Conservation (phyloP, 53 echinoderm and acorn worm species). For the Temnopleurus reevesii region DNA sequence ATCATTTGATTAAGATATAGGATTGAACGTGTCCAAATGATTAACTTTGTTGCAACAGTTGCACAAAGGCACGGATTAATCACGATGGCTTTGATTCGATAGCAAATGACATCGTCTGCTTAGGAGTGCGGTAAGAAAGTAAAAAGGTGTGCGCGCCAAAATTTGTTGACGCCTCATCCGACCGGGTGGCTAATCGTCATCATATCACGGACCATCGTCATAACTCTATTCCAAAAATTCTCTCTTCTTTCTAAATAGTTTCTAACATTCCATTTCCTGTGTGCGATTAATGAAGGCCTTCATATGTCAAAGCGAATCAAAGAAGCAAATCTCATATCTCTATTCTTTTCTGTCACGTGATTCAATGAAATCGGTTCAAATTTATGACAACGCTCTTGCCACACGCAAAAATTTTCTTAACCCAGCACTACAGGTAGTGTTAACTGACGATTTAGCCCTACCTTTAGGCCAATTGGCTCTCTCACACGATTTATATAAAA, state of each 20-base stretch:
- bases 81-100: background rate
- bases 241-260: conserved; percentile 53
- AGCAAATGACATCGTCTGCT: conserved; percentile 28
- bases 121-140: background rate
- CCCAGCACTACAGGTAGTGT: no score
- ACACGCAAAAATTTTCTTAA: no score
- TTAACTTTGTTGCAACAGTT: background rate
- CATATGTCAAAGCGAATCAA: conserved; percentile 44
- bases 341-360: conserved; percentile 22
- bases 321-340: conserved; percentile 43
- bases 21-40: no score
- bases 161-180: conserved; percentile 14
- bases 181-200: conserved; percentile 17
- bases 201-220: background rate
- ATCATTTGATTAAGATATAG: no score
- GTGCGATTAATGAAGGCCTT: conserved; percentile 51
- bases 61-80: background rate
- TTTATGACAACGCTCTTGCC: background rate
- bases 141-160: conserved; percentile 30
- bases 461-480: no score
- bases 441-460: no score
- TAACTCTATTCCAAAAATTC: conserved; percentile 10
- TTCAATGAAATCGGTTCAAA: background rate
- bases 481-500: no score
- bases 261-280: conserved; percentile 59